Base-by-base conservation (phyloP, 2,888 invertebrate genomes). In the Himalopsyche anomala region DNA sequence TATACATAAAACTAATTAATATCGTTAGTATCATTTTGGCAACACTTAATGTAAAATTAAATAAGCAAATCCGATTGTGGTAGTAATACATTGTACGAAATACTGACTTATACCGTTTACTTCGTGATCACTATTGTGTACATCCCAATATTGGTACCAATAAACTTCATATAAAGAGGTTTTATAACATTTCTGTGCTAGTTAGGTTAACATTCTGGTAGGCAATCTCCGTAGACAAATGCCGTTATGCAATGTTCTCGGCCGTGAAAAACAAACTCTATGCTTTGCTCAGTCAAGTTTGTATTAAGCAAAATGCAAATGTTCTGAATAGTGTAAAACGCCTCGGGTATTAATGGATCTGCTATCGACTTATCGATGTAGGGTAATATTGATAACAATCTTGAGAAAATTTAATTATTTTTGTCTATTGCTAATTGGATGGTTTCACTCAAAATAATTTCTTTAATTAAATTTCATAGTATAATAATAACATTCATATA, bases 201-300 rank as follows among this genome's bases (percentile, higher is more conserved):
- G 74, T 2, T 74, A 38, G 74, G 38, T 74, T 74, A 74, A 74
- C 74, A 74, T 74, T 74, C 74, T 74, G 5, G 74, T 38, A 36
- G 12, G 38, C 74, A 74, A 74, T 74, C 74, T 74, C 74, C 12
- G 12, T 12, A 12, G 11, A 36, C 74, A 12, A 36, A 36, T 74
- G 36, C 74, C 74, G 74, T 74, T 74, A 36, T 36, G 74, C 74
- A 74, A 74, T 15, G 74, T 38, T 74, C 36, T 36, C 74, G 74
- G 15, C 74, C 74, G 74, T 74, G 74, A 74, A 74, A 74, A 38
- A 15, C 36, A 28, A 36, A 15, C 74, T 74, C 19, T 74, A 36
- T 36, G 36, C 36, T 38, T 11, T 38, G 38, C 74, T 36, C 74
- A 74, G 74, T 74, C 74, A 74, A 74, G 74, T 36, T 74, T 74